phyloP scores from a whole-genome alignment of 2,888 invertebrate genomes.

The Periphyllus acericola region DNA sequence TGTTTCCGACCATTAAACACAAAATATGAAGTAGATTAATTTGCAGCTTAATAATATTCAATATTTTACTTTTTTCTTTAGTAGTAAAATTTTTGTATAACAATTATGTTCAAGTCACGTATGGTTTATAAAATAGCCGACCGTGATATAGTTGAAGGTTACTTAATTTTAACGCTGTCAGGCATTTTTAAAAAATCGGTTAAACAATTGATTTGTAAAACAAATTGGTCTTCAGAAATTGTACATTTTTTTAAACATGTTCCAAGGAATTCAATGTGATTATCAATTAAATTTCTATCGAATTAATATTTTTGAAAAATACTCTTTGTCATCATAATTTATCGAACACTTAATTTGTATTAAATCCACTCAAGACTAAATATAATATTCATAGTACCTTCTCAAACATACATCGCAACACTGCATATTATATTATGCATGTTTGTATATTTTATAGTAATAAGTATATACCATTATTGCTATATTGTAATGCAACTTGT shows the following conservation, averaged over 20 bases:
- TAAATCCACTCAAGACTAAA: background rate
- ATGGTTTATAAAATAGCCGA: slow-evolving; percentile 27
- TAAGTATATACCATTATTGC: background rate
- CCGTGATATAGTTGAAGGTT: slow-evolving; percentile 24
- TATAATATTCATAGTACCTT: background rate
- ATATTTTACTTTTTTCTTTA: background rate
- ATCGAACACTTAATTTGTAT: background rate
- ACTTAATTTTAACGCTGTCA: slow-evolving; percentile 1
- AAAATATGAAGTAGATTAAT: slow-evolving; percentile 9
- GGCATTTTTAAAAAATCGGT: slow-evolving; percentile 2
- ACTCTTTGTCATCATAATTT: background rate
- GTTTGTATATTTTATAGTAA: background rate
- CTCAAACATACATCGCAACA: background rate
- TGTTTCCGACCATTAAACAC: background rate
- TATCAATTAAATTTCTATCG: background rate
- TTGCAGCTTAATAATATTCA: background rate
- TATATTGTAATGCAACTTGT: background rate
- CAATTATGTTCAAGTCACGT: slow-evolving; percentile 35
- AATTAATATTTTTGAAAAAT: slow-evolving; percentile 34
- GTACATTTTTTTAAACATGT: slow-evolving; percentile 3
- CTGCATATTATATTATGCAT: background rate
- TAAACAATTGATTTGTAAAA: slow-evolving; percentile 29
- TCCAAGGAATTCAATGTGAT: background rate
- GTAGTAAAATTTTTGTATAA: slow-evolving; percentile 18
- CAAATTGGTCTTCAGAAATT: slow-evolving; percentile 3